phyloP scores from a whole-genome alignment of 2,113 vertebrate genomes.

The Albula goreensis region DNA sequence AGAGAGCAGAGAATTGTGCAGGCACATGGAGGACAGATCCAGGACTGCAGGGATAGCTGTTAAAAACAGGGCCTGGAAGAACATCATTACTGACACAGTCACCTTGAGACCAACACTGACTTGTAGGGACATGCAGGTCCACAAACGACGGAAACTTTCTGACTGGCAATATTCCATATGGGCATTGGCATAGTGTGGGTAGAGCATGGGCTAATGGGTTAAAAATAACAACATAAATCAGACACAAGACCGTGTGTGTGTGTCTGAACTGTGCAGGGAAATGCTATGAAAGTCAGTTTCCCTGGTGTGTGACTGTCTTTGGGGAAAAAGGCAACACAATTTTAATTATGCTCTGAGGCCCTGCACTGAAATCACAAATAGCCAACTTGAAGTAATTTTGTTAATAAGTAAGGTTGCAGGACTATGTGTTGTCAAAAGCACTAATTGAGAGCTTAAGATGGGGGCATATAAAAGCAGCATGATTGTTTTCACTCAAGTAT shows the following conservation, averaged over 20 bases:
- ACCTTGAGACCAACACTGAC: conserved; percentile 9
- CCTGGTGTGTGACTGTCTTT: neutral
- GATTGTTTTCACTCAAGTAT: neutral
- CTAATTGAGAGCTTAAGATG: too few relatives aligned
- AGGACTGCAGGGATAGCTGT: conserved; percentile 7
- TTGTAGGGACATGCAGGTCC: conserved; percentile 12
- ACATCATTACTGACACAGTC: neutral
- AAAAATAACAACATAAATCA: too few relatives aligned
- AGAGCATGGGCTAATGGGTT: too few relatives aligned
- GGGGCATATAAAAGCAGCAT: neutral
- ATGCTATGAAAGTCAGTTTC: neutral
- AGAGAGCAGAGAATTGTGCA: neutral
- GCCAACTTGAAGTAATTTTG: neutral
- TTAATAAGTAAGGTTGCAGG: neutral
- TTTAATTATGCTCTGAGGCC: neutral
- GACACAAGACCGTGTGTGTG: neutral
- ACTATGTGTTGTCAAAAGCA: neutral
- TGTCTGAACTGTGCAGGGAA: neutral
- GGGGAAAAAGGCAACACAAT: neutral
- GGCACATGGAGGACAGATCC: neutral
- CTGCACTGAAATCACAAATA: neutral
- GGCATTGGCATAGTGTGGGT: neutral
- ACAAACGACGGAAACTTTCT: conserved; percentile 12
- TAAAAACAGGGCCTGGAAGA: neutral
- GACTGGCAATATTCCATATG: neutral